Percentiles rank a stretch among this genome's conserved stretches.
Evolutionary conservation across 1,140 invertebrate species (phyloP).

Genomic region (Rhyzopertha dominica): DNA sequence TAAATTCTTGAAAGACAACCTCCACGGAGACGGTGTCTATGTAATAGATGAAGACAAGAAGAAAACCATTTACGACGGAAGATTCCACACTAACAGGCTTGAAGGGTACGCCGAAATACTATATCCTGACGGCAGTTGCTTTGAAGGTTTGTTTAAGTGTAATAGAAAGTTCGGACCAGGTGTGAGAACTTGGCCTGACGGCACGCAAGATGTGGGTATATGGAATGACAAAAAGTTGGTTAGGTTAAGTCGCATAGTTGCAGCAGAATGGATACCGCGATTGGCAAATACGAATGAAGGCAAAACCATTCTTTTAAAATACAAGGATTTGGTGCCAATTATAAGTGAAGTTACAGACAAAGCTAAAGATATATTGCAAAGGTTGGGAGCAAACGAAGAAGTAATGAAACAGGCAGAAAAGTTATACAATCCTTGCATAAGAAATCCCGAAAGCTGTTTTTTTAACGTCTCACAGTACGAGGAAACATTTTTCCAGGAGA

Average conservation of each 20-base stretch:
- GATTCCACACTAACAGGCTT: slow-evolving; percentile 48
- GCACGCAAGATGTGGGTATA: slow-evolving; percentile 48
- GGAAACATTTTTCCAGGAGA: slow-evolving; percentile 17
- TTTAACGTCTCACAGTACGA: slow-evolving; percentile 32
- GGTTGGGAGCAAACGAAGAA: slow-evolving; percentile 16
- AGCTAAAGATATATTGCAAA: slow-evolving; percentile 19
- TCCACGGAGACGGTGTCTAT: slow-evolving; percentile 49
- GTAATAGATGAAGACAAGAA: slow-evolving; percentile 34
- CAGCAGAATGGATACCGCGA: slow-evolving; percentile 19
- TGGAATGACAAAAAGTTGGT: slow-evolving; percentile 47
- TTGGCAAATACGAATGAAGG: slow-evolving; percentile 18
- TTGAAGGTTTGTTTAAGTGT: slow-evolving; percentile 46
- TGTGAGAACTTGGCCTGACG: slow-evolving; percentile 43
- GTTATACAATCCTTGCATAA: slow-evolving; percentile 27
- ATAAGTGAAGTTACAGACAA: slow-evolving; percentile 7
- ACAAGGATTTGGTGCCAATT: slow-evolving; percentile 26
- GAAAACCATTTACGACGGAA: slow-evolving; percentile 46
- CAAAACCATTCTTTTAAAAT: slow-evolving; percentile 28
- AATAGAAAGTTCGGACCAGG: slow-evolving; percentile 51
- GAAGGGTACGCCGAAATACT: slow-evolving; percentile 50
- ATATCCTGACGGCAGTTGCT: slow-evolving; percentile 45
- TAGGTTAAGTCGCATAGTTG: slow-evolving; percentile 33
- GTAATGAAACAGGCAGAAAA: slow-evolving; percentile 13
- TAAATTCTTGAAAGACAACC: slow-evolving; percentile 40
- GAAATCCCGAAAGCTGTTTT: slow-evolving; percentile 31